Conservation (phyloP, 1,140 invertebrate species). For the Ericerus pela region DNA sequence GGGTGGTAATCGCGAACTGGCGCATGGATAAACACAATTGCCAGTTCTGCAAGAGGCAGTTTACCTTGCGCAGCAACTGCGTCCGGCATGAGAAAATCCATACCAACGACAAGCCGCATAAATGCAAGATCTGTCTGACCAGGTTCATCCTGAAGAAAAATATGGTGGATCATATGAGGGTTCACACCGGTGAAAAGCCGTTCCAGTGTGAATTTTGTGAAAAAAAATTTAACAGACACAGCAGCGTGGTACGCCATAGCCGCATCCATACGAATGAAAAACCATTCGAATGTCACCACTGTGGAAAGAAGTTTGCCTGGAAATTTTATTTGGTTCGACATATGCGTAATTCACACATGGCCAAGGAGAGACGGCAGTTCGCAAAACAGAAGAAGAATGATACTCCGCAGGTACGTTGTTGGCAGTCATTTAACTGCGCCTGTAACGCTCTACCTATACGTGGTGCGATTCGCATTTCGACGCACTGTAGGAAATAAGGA, state of each 20-base stretch:
- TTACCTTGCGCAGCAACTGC: constrained; percentile 39
- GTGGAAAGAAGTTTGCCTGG: constrained; percentile 81
- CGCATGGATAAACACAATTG: no score
- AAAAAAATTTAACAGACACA: constrained; percentile 44
- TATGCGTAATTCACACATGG: no score
- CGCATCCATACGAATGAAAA: not conserved
- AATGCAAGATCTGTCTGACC: constrained; percentile 56
- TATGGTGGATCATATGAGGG: constrained; percentile 31
- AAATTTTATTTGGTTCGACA: no score
- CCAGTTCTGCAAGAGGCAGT: constrained; percentile 42
- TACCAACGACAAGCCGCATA: constrained; percentile 53
- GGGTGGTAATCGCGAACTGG: no score
- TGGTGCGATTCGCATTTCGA: no score
- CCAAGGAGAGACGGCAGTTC: no score
- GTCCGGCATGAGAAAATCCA: constrained; percentile 50
- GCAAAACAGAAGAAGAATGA: no score
- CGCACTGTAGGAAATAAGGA: no score
- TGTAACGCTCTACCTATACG: no score
- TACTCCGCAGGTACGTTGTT: no score
- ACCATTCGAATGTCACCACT: constrained; percentile 46
- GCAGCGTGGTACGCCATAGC: constrained; percentile 5
- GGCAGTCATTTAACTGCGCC: no score
- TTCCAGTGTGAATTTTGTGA: constrained; percentile 31
- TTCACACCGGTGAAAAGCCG: constrained; percentile 19
- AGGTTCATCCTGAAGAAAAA: constrained; percentile 47